Base-by-base conservation (phyloP, 2,888 invertebrate species). In the Gastracanthus pulcherrimus region DNA sequence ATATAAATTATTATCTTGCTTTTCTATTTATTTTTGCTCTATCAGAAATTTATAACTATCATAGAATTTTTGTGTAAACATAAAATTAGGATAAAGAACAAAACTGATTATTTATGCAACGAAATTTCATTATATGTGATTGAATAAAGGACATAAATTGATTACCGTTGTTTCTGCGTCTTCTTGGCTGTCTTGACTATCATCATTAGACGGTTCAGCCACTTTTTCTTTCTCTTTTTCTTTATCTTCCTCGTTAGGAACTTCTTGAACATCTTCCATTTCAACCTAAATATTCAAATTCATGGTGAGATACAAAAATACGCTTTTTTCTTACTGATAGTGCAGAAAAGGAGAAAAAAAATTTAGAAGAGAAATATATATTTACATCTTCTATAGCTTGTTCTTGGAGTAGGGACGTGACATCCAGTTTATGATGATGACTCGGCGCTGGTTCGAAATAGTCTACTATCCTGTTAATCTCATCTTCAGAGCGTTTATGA, bases 401-500 rank as follows among this genome's bases (percentile, higher is more conserved):
- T 86, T 95, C 96, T 92, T 98, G 97, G 75, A 98, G 93, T 84
- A 98, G 92, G 26, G 96, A 95, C 19, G 96, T 95, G 11, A 97
- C 94, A 90, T 98, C 98, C 83, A 98, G 91, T 84, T 95, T 94
- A 38, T 96, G 95, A 90, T 96, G 97, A 89, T 96, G 95, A n/a
- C 93, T 88, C 1, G 98, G 98, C 0, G 97, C 96, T 13, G 93
- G 91, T 90, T 96, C 95, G 94, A 97, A 98, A 70, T 94, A 94
- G 81, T 94, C 91, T 60, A 95, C 92, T 82, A 97, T 94, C 84
- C 94, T 93, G 87, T 96, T 94, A 62, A 99, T 96, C 80, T 98
- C 98, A 1, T 94, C 93, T 86, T 96, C 93, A 0, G 93, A 94
- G 67, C 98, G 94, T 84, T 95, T 94, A 91, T 99, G 98, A 79